Evolutionary conservation across 2,888 invertebrate species (phyloP).

Genomic region (Parthenolecanium corni): DNA sequence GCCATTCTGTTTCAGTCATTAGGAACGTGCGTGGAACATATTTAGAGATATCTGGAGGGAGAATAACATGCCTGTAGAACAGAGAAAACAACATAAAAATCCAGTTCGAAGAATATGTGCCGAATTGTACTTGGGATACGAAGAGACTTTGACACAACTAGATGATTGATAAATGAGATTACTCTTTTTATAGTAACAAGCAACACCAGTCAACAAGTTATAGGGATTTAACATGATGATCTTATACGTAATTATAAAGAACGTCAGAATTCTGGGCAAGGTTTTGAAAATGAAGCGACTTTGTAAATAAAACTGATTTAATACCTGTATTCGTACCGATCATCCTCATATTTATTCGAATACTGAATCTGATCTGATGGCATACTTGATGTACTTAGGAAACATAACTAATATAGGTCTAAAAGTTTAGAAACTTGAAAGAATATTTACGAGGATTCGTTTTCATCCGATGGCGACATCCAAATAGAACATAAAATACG

Average conservation of each 20-base stretch:
- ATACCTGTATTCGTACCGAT: slow-evolving; percentile 90
- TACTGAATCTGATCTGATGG: slow-evolving; percentile 66
- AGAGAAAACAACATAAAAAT: too few species aligned
- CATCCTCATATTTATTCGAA: slow-evolving; percentile 86
- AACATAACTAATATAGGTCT: background rate
- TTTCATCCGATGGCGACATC: too few species aligned
- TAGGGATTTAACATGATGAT: too few species aligned
- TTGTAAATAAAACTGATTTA: too few species aligned
- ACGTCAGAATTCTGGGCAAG: slow-evolving; percentile 37
- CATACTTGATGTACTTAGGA: slow-evolving; percentile 4
- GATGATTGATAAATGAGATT: background rate
- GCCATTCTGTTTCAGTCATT: slow-evolving; percentile 90
- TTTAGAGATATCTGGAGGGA: slow-evolving; percentile 59
- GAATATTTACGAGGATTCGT: too few species aligned
- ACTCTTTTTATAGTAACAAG: too few species aligned
- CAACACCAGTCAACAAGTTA: too few species aligned
- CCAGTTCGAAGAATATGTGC: too few species aligned
- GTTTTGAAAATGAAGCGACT: too few species aligned
- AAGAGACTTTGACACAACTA: background rate
- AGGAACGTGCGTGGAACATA: slow-evolving; percentile 82
- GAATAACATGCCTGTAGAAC: slow-evolving; percentile 21
- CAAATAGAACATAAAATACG: too few species aligned
- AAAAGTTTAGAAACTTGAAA: too few species aligned
- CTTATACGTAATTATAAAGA: background rate
- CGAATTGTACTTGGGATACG: background rate